A percentile compares a stretch with the other conserved stretches of the same genome.
These are phyloP conservation scores for Euwallacea similis DNA, from an alignment of 1,140 invertebrate species.

Conservation along the genomic window DNA sequence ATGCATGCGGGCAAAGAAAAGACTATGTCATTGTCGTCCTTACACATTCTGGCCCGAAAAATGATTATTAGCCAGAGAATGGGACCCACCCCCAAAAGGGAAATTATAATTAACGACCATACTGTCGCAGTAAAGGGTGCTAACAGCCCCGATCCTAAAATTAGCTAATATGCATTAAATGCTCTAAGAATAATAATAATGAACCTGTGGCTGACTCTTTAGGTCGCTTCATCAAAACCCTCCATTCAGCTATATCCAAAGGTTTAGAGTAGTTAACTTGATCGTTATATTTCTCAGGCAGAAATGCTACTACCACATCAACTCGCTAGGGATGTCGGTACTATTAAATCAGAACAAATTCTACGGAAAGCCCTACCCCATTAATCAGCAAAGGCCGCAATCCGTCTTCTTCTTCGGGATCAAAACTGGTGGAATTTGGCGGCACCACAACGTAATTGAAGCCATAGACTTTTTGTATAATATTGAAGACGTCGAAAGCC, in stretches of 20 bases:
- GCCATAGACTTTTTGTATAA: constrained; percentile 67
- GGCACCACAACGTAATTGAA: constrained; percentile 71
- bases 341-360: too few species aligned
- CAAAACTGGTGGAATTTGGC: constrained; percentile 61
- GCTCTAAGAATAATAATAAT: constrained; percentile 3
- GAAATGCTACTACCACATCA: constrained; percentile 75
- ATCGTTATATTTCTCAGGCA: constrained; percentile 65
- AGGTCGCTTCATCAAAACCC: constrained; percentile 77
- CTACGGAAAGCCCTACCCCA: constrained; percentile 56
- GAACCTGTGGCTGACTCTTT: constrained; percentile 71
- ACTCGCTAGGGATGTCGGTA: constrained; percentile 60
- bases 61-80: constrained; percentile 74
- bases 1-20: constrained; percentile 66
- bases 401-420: constrained; percentile 56
- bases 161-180: not conserved
- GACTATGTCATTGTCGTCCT: constrained; percentile 48
- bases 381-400: constrained; percentile 62
- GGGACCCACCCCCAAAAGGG: constrained; percentile 73
- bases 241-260: constrained; percentile 73
- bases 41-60: constrained; percentile 60
- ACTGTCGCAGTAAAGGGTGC: constrained; percentile 78
- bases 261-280: constrained; percentile 65
- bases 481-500: constrained; percentile 71
- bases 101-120: constrained; percentile 75
- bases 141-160: constrained; percentile 68